Evolutionary conservation across 2,888 invertebrate species (phyloP), one percentile per base, ranked within the genome.

Genomic region (Rotaria macrura): DNA sequence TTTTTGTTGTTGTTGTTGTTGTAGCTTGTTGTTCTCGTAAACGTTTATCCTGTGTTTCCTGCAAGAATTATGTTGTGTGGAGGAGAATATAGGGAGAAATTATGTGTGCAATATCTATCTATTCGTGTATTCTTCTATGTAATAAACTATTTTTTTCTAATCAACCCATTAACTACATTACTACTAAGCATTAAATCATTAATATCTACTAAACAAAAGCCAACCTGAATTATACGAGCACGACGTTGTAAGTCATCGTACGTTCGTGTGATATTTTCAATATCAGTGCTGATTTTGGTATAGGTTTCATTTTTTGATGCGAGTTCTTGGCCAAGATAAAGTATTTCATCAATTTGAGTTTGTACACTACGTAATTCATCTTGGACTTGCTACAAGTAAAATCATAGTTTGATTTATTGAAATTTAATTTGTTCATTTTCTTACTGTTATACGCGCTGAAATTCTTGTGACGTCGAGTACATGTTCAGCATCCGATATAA

Each of bases 11-110:
- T 65, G 65, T 65, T 34, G 65, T 38, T 38, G 65, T 17, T 65
- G 65, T 14, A 25, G 29, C 7, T 29, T 65, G 65, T 65, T 65
- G 43, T 43, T 79, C 43, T 7, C 38, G 40, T 40, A 10, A 38
- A 79, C 74, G 74, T 79, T 79, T 79, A 38, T 79, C 43, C 79
- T 79, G 79, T 79, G 25, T 79, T 40, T 79, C 43, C 79, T 43
- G 79, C 79, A 79, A 65, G 65, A 65, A 65, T 29, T 65, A 65
- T 34, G 65, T 65, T 29, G 65, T 34, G 65, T 29, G 29, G 65
- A 29, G 65, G 65, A 65, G 49, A 9, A 49, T 49, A 49, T 17
- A 29, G 65, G 65, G 65, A 65, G 38, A 49, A 14, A 17, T 49
- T 25, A 65, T 65, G 65, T 65, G 65, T 29, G 65, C 34, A 65